Evolutionary conservation across 2,113 vertebrate genomes (phyloP).

Genomic region (Mobula birostris): DNA sequence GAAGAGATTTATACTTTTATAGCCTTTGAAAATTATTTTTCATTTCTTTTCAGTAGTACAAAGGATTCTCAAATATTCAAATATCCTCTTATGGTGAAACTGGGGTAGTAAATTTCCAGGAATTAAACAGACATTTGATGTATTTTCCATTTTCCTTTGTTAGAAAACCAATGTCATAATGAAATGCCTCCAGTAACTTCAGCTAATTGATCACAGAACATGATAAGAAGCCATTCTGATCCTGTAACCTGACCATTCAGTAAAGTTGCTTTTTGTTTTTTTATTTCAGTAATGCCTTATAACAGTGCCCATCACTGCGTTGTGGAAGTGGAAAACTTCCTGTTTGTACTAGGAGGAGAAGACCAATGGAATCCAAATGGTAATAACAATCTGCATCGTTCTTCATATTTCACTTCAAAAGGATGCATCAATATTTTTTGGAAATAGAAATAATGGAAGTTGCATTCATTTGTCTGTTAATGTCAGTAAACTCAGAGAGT

Average conservation of each 20-base stretch:
- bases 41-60: not conserved
- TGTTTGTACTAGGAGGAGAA: slow-evolving; percentile 92
- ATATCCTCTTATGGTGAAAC: not conserved
- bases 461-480: slow-evolving; percentile 40
- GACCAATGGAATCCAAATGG: slow-evolving; percentile 99
- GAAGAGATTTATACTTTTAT: not conserved
- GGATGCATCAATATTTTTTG: slow-evolving; percentile 40
- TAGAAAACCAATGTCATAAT: not conserved
- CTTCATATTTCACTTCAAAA: slow-evolving; percentile 30
- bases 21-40: not conserved
- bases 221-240: not conserved
- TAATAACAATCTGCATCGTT: slow-evolving; percentile 48
- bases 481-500: slow-evolving; percentile 44
- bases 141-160: not conserved
- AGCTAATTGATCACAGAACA: not conserved
- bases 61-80: not conserved
- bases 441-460: slow-evolving; percentile 39
- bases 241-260: slow-evolving; percentile 27
- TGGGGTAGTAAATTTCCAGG: not conserved
- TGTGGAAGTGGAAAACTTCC: slow-evolving; percentile 96
- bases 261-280: slow-evolving; percentile 42
- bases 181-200: not conserved
- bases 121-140: not conserved
- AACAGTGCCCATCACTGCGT: slow-evolving; percentile 99
- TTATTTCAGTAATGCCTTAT: slow-evolving; percentile 92